These are phyloP conservation scores for Electrona antarctica DNA, from an alignment of 2,113 vertebrate genomes.

Conservation along the genomic window DNA sequence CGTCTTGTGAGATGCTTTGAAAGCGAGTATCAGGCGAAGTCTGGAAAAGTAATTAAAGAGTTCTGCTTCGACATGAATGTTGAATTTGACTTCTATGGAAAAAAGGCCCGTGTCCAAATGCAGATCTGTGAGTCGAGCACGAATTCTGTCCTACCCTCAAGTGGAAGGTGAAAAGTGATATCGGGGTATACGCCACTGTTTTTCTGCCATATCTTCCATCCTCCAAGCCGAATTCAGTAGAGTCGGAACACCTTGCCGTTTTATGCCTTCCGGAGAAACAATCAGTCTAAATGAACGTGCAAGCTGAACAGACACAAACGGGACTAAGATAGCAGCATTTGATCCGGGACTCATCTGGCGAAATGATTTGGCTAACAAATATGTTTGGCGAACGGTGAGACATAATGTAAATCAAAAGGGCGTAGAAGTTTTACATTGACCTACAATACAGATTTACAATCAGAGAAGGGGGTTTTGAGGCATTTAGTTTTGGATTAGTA, in stretches of 20 bases:
- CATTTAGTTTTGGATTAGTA: conserved; percentile 8
- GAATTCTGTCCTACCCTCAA: conserved; percentile 40
- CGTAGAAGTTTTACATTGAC: background rate
- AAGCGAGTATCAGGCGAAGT: conserved; percentile 46
- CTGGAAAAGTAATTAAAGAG: conserved; percentile 76
- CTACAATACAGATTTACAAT: conserved; percentile 20
- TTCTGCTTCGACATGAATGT: conserved; percentile 56
- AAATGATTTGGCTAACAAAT: conserved; percentile 17
- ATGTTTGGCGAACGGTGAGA: background rate
- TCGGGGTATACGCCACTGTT: background rate
- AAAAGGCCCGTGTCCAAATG: conserved; percentile 55
- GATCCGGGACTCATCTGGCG: conserved; percentile 6
- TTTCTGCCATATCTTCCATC: background rate
- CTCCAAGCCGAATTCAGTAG: no score
- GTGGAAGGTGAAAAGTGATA: conserved; percentile 27
- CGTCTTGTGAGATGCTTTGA: conserved; percentile 55
- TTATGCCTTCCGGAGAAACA: background rate
- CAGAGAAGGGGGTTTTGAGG: background rate
- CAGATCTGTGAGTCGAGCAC: conserved; percentile 44
- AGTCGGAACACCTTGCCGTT: no score
- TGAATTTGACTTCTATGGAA: conserved; percentile 60
- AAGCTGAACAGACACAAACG: background rate
- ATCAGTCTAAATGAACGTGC: background rate
- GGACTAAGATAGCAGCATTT: background rate
- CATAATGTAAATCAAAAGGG: background rate